These are phyloP conservation scores for Tympanuchus pallidicinctus DNA, from an alignment of 2,113 vertebrate genomes.

Conservation along the genomic window DNA sequence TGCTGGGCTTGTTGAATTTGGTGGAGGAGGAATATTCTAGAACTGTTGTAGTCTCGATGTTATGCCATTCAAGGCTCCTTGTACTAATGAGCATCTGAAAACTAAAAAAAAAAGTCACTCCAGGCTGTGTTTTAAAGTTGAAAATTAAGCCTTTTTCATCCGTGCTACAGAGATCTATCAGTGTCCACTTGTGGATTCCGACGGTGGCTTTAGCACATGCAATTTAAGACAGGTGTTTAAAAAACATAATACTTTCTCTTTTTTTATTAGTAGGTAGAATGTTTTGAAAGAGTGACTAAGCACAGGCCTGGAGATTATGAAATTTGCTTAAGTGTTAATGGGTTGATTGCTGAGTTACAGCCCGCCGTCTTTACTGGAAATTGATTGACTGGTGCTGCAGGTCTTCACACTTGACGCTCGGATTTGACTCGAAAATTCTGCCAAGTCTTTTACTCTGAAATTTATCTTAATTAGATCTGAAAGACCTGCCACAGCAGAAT, in stretches of 20 bases:
- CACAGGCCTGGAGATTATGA: slow-evolving; percentile 88
- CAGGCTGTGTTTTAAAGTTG: neutral
- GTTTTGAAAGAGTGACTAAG: slow-evolving; percentile 86
- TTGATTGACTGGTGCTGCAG: slow-evolving; percentile 96
- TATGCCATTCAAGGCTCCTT: slow-evolving; percentile 11
- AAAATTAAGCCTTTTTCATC: neutral
- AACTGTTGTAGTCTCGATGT: neutral
- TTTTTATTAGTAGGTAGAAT: slow-evolving; percentile 39
- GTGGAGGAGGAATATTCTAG: neutral
- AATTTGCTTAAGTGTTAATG: slow-evolving; percentile 99
- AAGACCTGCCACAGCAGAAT: slow-evolving; percentile 99
- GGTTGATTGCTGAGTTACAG: slow-evolving; percentile 87
- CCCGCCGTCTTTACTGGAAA: slow-evolving; percentile 85
- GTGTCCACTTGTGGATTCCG: slow-evolving; percentile 32
- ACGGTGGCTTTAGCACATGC: neutral
- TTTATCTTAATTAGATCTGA: slow-evolving; percentile 99
- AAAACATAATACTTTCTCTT: slow-evolving; percentile 8
- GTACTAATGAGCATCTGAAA: slow-evolving; percentile 11
- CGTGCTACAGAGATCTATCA: neutral
- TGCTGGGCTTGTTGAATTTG: neutral
- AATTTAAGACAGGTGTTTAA: slow-evolving; percentile 17
- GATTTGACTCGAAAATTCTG: slow-evolving; percentile 94
- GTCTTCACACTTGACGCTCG: slow-evolving; percentile 93
- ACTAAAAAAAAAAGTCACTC: neutral
- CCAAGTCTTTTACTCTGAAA: slow-evolving; percentile 99